Percentiles rank a stretch among this genome's conserved stretches.
Conservation (phyloP, 2,113 vertebrate species). For the Amphilophus citrinellus region DNA sequence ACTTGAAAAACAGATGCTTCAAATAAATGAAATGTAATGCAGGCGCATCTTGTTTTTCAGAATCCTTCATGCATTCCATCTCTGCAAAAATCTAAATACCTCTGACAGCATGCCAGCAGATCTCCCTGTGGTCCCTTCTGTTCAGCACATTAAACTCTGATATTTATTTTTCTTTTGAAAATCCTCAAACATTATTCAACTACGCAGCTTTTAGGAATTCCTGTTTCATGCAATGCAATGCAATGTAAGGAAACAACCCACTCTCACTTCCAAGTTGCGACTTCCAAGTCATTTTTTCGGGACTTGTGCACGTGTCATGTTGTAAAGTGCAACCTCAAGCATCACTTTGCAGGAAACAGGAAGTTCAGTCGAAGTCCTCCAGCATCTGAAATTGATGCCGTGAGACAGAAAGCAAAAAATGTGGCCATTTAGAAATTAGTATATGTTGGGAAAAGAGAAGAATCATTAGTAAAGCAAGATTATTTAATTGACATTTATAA, state of each 20-base stretch:
- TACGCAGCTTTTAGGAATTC: conserved; percentile 39
- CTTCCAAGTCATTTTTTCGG: neutral
- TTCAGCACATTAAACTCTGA: conserved; percentile 44
- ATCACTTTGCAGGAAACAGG: no score
- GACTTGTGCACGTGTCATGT: neutral
- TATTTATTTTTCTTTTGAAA: conserved; percentile 42
- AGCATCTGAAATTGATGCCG: neutral
- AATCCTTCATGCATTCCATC: conserved; percentile 6
- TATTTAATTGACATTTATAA: conserved; percentile 77
- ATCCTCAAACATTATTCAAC: conserved; percentile 39
- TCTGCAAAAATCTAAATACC: conserved; percentile 15
- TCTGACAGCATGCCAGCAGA: conserved; percentile 10
- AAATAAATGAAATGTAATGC: conserved; percentile 42
- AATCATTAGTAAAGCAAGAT: conserved; percentile 39
- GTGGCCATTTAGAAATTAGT: neutral
- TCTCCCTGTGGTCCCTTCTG: conserved; percentile 13
- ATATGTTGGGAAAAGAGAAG: neutral
- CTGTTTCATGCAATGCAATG: conserved; percentile 55
- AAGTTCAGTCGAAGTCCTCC: neutral
- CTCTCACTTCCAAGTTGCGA: neutral
- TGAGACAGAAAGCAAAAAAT: neutral
- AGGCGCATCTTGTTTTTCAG: conserved; percentile 26
- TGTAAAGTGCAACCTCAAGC: neutral
- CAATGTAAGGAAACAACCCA: conserved; percentile 63
- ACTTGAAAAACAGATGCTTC: conserved; percentile 1